Evolutionary conservation across 2,797 vertebrate species (phyloP), one percentile per base, ranked within the genome.

Genomic region (Otolemur crassicaudatus): DNA sequence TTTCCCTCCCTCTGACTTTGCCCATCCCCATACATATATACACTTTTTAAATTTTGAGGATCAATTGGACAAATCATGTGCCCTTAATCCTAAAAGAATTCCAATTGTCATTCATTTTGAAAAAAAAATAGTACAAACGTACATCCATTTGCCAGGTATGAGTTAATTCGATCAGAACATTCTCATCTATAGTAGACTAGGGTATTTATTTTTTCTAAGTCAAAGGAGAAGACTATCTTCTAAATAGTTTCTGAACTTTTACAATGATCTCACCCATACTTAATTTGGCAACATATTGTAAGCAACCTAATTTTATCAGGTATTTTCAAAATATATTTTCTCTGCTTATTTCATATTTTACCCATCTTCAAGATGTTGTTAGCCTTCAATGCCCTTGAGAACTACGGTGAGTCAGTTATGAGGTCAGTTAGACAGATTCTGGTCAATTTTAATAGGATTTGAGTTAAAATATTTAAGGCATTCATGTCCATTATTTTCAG

Each of bases 381-480:
- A 88, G 5, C 65, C 49, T 49, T 13, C 49, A 40, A 29, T 34
- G 6, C 58, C 34, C 19, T 94, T 84, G 40, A 94, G 23, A 90
- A 84, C 2, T 16, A 31, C 5, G 19, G 4, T 34, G 19, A 82
- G 27, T 73, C 92, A 90, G 81, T 84, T 37, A 65, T 86, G 56
- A 73, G 11, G 12, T 60, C n/a, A 82, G 8, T 49, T 63, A 93
- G 31, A 92, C 9, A 90, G 31, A 82, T 56, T 70, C 11, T 67
- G 14, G 40, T 76, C 13, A 16, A 73, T 60, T 73, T 31, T 49
- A 16, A 46, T 29, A 60, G 16, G 4, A 2, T 83, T 88, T 27
- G 46, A 34, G 10, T 91, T 88, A 87, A 95, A 95, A 83, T 94
- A 80, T 56, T 93, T 82, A 89, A 72, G 16, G 2, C 63, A 70